A percentile compares a stretch with the other conserved stretches of the same genome.
These are phyloP conservation scores for Parauchenoglanis ngamensis DNA, from an alignment of 2,797 vertebrate genomes.

Conservation along the genomic window DNA sequence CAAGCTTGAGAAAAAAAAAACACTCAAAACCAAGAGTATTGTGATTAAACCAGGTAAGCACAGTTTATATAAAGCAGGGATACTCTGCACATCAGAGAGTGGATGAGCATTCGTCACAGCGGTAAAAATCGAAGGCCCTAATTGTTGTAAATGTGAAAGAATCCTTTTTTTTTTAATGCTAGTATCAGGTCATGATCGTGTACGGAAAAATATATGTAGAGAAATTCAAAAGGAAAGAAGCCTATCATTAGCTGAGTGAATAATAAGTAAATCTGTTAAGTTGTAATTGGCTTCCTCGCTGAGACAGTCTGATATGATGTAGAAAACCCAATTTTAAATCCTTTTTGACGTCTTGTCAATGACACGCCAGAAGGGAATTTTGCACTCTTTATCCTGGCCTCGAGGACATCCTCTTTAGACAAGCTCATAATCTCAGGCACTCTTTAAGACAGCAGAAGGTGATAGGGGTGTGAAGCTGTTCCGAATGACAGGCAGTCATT, in stretches of 20 bases:
- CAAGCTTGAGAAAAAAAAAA: too few relatives aligned
- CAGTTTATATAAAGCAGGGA: neutral
- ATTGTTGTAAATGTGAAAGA: too few relatives aligned
- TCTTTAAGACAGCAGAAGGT: slow-evolving; percentile 24
- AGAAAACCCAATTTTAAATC: slow-evolving; percentile 7
- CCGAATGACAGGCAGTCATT: slow-evolving; percentile 43
- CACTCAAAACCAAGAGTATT: neutral
- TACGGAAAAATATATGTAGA: neutral
- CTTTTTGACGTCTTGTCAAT: neutral
- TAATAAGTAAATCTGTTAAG: neutral
- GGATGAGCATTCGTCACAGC: neutral
- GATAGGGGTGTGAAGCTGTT: slow-evolving; percentile 39
- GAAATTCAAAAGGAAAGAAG: neutral
- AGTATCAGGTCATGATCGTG: neutral
- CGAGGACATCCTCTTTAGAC: neutral
- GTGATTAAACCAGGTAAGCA: neutral
- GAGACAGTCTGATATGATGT: slow-evolving; percentile 1
- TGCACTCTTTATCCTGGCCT: neutral
- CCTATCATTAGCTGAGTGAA: neutral
- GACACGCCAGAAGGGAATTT: neutral
- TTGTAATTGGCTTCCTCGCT: slow-evolving; percentile 19
- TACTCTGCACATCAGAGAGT: neutral
- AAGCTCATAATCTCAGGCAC: slow-evolving; percentile 12
- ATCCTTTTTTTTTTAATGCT: neutral
- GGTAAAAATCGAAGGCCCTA: too few relatives aligned